These are phyloP conservation scores for Moxostoma hubbsi DNA, from an alignment of 2,797 vertebrate genomes.

Conservation along the genomic window DNA sequence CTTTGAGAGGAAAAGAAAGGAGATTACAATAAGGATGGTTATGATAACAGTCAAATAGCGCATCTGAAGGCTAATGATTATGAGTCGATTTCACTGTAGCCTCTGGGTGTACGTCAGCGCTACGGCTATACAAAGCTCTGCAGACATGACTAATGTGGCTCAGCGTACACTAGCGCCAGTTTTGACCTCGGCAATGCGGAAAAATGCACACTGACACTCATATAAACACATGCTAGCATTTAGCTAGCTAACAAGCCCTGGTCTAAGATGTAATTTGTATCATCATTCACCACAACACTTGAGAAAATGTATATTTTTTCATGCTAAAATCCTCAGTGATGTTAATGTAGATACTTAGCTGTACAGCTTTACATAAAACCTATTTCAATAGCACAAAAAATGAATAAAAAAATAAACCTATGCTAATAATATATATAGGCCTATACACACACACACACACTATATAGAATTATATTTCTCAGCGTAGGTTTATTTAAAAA, in stretches of 20 bases:
- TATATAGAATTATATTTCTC: too few species aligned
- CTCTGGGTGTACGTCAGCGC: neutral
- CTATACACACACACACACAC: too few species aligned
- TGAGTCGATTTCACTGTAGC: neutral
- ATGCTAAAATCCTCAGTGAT: neutral
- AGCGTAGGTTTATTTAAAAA: too few species aligned
- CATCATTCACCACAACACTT: conserved; percentile 3
- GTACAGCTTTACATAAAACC: too few species aligned
- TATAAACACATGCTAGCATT: neutral
- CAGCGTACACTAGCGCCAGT: neutral
- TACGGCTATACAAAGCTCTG: conserved; percentile 22
- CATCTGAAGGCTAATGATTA: neutral
- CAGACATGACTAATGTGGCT: neutral
- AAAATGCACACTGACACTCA: neutral
- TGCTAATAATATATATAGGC: too few species aligned
- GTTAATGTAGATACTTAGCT: too few species aligned
- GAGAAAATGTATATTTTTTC: neutral
- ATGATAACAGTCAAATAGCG: neutral
- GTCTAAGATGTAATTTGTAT: neutral
- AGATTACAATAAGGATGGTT: neutral
- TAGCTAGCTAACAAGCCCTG: neutral
- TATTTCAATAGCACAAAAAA: too few species aligned
- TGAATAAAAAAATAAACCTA: too few species aligned
- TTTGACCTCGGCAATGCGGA: conserved; percentile 10
- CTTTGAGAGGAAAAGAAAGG: conserved; percentile 34